These are phyloP conservation scores for Verasper variegatus DNA, from an alignment of 2,113 vertebrate species.

Conservation along the genomic window DNA sequence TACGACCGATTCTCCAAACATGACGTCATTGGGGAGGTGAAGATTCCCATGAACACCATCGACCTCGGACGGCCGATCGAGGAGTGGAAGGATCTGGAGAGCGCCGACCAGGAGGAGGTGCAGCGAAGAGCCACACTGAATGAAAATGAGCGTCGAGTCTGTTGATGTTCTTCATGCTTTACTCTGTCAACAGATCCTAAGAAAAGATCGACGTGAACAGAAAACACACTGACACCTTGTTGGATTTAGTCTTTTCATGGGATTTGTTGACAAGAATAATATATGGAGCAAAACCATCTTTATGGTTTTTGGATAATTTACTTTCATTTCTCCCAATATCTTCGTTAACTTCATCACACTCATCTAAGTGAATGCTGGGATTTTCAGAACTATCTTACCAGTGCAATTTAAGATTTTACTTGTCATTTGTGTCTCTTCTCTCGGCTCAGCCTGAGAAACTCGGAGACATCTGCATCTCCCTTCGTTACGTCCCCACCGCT, in stretches of 20 bases:
- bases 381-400: too few relatives aligned
- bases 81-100: constrained; percentile 96
- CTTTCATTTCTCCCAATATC: too few relatives aligned
- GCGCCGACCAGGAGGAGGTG: constrained; percentile 97
- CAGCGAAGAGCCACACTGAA: not conserved
- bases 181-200: not conserved
- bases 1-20: constrained; percentile 99
- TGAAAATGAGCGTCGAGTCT: not conserved
- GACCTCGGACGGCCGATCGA: constrained; percentile 96
- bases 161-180: too few relatives aligned
- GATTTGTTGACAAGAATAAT: not conserved
- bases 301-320: too few relatives aligned
- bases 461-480: constrained; percentile 97
- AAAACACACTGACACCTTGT: not conserved
- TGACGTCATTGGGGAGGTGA: constrained; percentile 96
- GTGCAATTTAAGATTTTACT: not conserved
- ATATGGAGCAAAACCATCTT: not conserved
- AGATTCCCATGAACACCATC: constrained; percentile 95
- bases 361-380: too few relatives aligned
- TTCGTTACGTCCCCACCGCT: constrained; percentile 95
- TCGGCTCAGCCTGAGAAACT: constrained; percentile 93
- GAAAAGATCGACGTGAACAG: not conserved
- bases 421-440: constrained; percentile 41
- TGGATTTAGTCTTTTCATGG: not conserved
- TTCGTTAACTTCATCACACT: too few relatives aligned